Conservation (phyloP, 2,888 invertebrate genomes). For the Coleophora flavipennella region DNA sequence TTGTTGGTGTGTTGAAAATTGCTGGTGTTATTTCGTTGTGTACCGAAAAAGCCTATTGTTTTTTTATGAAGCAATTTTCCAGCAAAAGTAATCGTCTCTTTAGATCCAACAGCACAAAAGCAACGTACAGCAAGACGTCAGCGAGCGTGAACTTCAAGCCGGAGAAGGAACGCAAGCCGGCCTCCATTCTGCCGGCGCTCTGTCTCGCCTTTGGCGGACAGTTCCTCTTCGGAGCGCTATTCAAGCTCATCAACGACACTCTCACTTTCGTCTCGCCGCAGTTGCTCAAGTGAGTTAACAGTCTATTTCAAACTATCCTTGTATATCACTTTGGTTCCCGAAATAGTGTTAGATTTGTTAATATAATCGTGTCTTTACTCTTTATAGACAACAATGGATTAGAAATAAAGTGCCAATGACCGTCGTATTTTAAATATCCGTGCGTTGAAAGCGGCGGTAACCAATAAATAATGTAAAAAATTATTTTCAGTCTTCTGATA, state of each 20-base stretch:
- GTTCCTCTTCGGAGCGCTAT: constrained; percentile 86
- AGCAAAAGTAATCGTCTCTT: not conserved
- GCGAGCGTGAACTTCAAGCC: constrained; percentile 83
- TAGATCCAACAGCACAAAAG: constrained; percentile 63
- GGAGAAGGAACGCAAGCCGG: constrained; percentile 76
- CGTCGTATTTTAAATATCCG: too few species aligned
- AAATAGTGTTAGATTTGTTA: too few species aligned
- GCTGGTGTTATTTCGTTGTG: too few species aligned
- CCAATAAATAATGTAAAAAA: too few species aligned
- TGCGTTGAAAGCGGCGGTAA: too few species aligned
- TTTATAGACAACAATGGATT: too few species aligned
- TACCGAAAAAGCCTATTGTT: too few species aligned
- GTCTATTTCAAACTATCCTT: not conserved
- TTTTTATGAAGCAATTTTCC: too few species aligned
- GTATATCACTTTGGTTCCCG: not conserved
- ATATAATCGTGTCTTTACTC: too few species aligned
- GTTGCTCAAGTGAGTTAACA: constrained; percentile 80
- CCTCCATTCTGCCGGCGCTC: constrained; percentile 88
- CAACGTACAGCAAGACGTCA: constrained; percentile 78
- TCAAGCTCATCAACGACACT: constrained; percentile 87
- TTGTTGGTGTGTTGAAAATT: too few species aligned
- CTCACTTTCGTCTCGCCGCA: constrained; percentile 93
- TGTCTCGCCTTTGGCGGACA: constrained; percentile 90
- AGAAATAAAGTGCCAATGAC: too few species aligned
- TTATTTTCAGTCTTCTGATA: constrained; percentile 77